Evolutionary conservation across 2,113 vertebrate species (phyloP).

Genomic region (Trematomus loennbergii): DNA sequence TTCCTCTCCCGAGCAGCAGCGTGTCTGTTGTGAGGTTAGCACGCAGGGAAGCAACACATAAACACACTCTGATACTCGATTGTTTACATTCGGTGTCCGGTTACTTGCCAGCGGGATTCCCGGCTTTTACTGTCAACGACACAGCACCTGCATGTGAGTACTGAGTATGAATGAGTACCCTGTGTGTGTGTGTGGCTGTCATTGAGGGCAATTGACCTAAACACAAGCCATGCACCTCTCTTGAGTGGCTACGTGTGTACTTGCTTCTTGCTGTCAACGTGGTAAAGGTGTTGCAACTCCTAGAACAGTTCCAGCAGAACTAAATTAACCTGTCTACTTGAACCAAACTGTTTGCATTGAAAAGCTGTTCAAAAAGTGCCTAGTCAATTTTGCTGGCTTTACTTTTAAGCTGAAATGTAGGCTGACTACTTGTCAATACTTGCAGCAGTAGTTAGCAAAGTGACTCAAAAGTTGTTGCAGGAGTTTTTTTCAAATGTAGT

Average conservation of each 20-base stretch:
- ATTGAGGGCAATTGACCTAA: conserved; percentile 17
- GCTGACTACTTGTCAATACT: fast-evolving
- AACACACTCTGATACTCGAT: conserved; percentile 44
- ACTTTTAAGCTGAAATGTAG: neutral
- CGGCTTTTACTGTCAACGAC: conserved; percentile 40
- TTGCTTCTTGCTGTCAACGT: conserved; percentile 1
- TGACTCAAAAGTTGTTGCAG: neutral
- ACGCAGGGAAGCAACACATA: conserved; percentile 10
- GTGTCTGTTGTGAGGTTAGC: conserved; percentile 43
- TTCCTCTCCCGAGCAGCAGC: conserved; percentile 26
- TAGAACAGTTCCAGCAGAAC: neutral
- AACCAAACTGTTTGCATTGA: neutral
- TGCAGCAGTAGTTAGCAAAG: neutral
- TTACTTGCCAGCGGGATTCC: conserved; percentile 64
- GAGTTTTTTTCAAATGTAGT: neutral
- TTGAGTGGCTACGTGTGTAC: neutral
- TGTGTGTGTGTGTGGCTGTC: conserved; percentile 9
- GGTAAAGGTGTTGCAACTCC: conserved; percentile 11
- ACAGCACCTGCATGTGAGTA: conserved; percentile 76
- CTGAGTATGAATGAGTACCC: conserved; percentile 20
- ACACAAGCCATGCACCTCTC: neutral
- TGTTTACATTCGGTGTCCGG: conserved; percentile 72
- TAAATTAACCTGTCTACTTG: neutral
- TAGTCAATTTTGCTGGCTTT: neutral
- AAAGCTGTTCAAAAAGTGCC: neutral